These are phyloP conservation scores for Mohoua ochrocephala DNA, from an alignment of 2,113 vertebrate species.

Conservation along the genomic window DNA sequence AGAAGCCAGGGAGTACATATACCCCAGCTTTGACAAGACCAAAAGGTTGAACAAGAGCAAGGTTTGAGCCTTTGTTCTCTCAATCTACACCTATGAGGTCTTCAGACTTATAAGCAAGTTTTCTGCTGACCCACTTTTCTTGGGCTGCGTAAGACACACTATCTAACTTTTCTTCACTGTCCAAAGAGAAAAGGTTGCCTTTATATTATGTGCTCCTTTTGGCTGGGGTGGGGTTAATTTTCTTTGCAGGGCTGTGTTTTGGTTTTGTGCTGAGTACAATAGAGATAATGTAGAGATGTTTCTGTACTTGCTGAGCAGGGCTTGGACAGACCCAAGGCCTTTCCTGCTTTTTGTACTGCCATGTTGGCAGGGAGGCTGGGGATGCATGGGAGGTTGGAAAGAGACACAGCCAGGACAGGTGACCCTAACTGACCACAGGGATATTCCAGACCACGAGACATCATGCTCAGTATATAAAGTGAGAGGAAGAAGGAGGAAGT, in stretches of 20 bases:
- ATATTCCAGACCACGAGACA: background rate
- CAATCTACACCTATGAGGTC: rapidly evolving
- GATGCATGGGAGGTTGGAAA: background rate
- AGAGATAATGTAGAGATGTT: background rate
- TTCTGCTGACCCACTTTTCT: background rate
- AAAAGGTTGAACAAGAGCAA: background rate
- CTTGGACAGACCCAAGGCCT: background rate
- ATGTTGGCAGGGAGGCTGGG: rapidly evolving
- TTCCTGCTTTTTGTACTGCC: background rate
- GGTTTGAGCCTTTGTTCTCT: background rate
- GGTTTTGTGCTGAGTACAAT: background rate
- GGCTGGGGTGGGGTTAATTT: background rate
- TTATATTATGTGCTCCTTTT: background rate
- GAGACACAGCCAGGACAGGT: background rate
- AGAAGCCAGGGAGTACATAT: background rate
- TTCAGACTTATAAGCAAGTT: background rate
- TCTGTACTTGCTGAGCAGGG: background rate
- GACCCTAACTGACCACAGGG: background rate
- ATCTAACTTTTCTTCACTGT: background rate
- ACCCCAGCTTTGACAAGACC: background rate
- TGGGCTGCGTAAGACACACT: background rate
- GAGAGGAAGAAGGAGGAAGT: background rate
- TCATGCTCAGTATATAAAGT: background rate
- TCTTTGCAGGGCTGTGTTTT: background rate
- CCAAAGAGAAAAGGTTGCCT: background rate